These are phyloP conservation scores for Neomorphus geoffroyi DNA, from an alignment of 2,797 vertebrate genomes.

Conservation along the genomic window DNA sequence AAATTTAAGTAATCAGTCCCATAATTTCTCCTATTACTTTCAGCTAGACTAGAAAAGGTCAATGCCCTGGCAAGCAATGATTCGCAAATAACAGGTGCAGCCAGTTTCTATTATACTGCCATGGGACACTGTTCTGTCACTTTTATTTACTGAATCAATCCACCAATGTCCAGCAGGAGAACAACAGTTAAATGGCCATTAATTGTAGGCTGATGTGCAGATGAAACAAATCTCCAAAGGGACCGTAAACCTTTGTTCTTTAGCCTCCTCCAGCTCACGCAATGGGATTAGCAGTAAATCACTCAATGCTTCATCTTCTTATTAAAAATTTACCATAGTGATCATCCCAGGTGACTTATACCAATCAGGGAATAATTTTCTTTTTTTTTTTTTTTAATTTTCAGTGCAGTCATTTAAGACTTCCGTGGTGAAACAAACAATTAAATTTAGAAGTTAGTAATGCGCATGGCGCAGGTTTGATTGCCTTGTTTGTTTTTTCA, in stretches of 20 bases:
- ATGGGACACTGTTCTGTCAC: constrained; percentile 80
- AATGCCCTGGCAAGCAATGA: constrained; percentile 77
- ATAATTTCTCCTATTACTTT: constrained; percentile 77
- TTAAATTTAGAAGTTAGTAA: background rate
- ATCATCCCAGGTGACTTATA: constrained; percentile 52
- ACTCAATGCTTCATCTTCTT: constrained; percentile 71
- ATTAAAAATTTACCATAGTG: constrained; percentile 74
- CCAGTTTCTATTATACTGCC: constrained; percentile 71
- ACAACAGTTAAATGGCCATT: constrained; percentile 84
- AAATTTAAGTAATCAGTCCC: constrained; percentile 68
- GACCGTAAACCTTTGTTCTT: constrained; percentile 82
- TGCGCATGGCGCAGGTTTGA: background rate
- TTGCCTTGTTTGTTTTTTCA: background rate
- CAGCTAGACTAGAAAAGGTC: constrained; percentile 76
- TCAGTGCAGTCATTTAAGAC: background rate
- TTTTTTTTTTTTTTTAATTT: background rate
- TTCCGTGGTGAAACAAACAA: background rate
- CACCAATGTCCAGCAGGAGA: constrained; percentile 82
- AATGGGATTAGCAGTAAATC: constrained; percentile 76
- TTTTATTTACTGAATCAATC: constrained; percentile 87
- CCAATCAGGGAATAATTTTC: background rate
- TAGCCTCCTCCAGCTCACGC: constrained; percentile 69
- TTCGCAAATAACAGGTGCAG: constrained; percentile 84
- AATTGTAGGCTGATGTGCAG: constrained; percentile 83
- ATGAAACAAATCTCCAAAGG: constrained; percentile 83